Evolutionary conservation across 2,888 invertebrate genomes (phyloP), one percentile per base, ranked within the genome.

Genomic region (Anodontia alba): DNA sequence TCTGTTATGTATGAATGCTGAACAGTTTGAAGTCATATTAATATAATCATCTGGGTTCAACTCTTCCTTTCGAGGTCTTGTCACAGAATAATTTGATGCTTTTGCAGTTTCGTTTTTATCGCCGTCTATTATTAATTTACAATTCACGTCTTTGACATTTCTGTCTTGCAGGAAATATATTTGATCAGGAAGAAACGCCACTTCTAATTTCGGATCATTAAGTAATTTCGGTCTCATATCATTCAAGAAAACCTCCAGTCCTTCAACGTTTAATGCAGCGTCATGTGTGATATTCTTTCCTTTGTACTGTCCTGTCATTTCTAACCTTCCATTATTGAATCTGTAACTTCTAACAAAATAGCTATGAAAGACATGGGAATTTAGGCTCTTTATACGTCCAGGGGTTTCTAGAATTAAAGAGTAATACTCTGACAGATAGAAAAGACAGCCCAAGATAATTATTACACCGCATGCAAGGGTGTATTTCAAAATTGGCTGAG

Each of bases 11-110:
- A 71, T 75, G 62, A 88, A 90, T 0, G 10, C 20, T 15, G 74
- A 26, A 68, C 89, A 89, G 66, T 87, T 54, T 38, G 69, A 23
- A 0, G 84, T 72, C 49, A 66, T 20, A 0, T 73, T 70, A 0
- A 76, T 70, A 36, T 67, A 87, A 36, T 54, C 70, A 7, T 15
- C 23, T 26, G 80, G 77, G 26, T 36, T 10, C 33, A 72, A 51
- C 3, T 3, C 62, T 1, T 12, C 26, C 8, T 20, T 72, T 8
- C 72, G 51, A 31, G 49, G 20, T 33, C 29, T 2, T 49, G 51
- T 54, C 17, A n/a, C 29, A 10, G 72, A 38, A 26, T 51, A 17
- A 31, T 26, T 54, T 31, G 31, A 23, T 33, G 51, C 72, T 51
- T 3, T 1, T 1, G 0, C 1, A 33, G 51, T 72, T 72, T 72